Evolutionary conservation across 2,888 invertebrate genomes (phyloP).

Genomic region (Taenaris catops): DNA sequence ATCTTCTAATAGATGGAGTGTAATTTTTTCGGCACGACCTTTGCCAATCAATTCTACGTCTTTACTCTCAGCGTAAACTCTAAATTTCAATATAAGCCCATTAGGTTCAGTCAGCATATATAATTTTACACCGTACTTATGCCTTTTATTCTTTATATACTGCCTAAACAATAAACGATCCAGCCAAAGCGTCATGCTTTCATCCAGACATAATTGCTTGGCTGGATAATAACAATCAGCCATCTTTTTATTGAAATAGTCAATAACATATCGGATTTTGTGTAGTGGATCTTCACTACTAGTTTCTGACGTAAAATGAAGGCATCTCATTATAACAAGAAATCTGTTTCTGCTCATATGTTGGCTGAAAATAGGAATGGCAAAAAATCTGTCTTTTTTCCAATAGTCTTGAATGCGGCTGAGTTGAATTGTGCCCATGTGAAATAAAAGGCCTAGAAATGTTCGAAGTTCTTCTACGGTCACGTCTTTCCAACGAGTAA

Average conservation of each 20-base stretch:
- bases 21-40: constrained; percentile 3
- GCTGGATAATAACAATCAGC: not conserved
- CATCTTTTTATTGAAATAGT: not conserved
- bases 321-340: not conserved
- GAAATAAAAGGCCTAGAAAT: constrained; percentile 25
- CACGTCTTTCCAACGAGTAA: constrained; percentile 11
- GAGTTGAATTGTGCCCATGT: constrained; percentile 27
- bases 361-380: constrained; percentile 23
- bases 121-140: not conserved
- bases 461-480: constrained; percentile 12
- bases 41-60: constrained; percentile 10
- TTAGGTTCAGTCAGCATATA: not conserved
- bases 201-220: not conserved
- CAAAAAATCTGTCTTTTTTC: constrained; percentile 25
- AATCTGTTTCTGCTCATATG: constrained; percentile 4
- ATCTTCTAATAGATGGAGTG: constrained; percentile 1
- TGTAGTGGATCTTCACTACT: not conserved
- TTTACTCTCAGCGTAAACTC: constrained; percentile 14
- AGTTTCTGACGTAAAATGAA: not conserved
- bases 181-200: not conserved
- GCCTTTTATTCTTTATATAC: not conserved
- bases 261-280: not conserved
- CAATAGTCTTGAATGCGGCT: constrained; percentile 27
- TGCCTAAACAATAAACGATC: not conserved
- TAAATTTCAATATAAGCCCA: constrained; percentile 13